phyloP scores from a whole-genome alignment of 2,797 vertebrate species.

The Sandelia bainsii region DNA sequence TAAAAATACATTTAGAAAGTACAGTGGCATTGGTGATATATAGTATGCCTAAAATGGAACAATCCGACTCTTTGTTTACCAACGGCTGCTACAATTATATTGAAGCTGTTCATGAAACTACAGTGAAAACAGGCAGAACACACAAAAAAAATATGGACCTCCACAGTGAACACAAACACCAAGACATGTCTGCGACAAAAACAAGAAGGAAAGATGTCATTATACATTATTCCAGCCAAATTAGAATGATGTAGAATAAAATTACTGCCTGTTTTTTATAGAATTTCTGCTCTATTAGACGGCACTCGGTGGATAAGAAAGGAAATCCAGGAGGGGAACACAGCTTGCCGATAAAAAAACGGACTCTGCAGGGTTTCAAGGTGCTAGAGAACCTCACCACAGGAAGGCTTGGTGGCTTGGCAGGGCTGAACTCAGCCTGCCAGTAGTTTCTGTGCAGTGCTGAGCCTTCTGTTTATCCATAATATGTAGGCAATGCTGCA shows the following conservation, averaged over 20 bases:
- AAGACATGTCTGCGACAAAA: slow-evolving; percentile 15
- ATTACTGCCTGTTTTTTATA: slow-evolving; percentile 47
- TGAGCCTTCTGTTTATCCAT: slow-evolving; percentile 64
- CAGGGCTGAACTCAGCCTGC: slow-evolving; percentile 64
- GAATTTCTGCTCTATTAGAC: slow-evolving; percentile 55
- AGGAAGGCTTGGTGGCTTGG: slow-evolving; percentile 72
- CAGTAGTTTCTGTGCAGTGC: slow-evolving; percentile 57
- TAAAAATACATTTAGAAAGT: slow-evolving; percentile 9
- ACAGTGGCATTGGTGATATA: background rate
- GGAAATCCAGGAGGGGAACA: slow-evolving; percentile 42
- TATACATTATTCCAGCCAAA: slow-evolving; percentile 49
- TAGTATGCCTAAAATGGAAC: background rate
- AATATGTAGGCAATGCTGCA: slow-evolving; percentile 51
- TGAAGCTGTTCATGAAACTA: slow-evolving; percentile 33
- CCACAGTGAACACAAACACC: slow-evolving; percentile 28
- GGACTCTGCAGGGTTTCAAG: slow-evolving; percentile 68
- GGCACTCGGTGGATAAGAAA: slow-evolving; percentile 55
- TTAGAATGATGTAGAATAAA: slow-evolving; percentile 55
- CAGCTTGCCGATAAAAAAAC: slow-evolving; percentile 58
- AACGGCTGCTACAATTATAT: slow-evolving; percentile 32
- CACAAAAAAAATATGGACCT: background rate
- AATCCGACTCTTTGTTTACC: slow-evolving; percentile 13
- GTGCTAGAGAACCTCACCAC: slow-evolving; percentile 66
- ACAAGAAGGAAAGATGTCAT: slow-evolving; percentile 27
- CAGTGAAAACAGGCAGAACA: slow-evolving; percentile 30